Evolutionary conservation across 2,888 invertebrate species (phyloP).

Genomic region (Scaptomyza tumidula): DNA sequence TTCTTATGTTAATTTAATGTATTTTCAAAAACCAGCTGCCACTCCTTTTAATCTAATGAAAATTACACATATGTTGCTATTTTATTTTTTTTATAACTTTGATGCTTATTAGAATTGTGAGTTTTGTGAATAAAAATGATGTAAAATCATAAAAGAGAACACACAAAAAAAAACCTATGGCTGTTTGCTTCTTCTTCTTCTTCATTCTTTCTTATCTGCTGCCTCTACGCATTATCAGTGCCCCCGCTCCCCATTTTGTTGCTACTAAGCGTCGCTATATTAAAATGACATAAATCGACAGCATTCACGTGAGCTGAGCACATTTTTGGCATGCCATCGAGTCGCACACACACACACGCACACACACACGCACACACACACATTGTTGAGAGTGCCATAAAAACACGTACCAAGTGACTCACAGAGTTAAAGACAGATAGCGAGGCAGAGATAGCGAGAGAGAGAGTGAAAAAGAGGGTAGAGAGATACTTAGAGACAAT

Average conservation of each 20-base stretch:
- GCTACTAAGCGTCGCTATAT: constrained; percentile 49
- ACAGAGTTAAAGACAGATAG: constrained; percentile 2
- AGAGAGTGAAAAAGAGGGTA: background rate
- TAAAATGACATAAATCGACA: constrained; percentile 65
- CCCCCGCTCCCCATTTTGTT: background rate
- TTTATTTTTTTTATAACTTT: constrained; percentile 2
- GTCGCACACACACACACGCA: background rate
- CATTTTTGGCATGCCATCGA: constrained; percentile 53
- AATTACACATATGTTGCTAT: constrained; percentile 5
- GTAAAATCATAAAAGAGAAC: constrained; percentile 8
- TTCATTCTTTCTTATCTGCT: background rate
- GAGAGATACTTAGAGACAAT: constrained; percentile 2
- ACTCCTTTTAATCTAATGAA: constrained; percentile 1
- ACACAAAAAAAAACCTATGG: constrained; percentile 10
- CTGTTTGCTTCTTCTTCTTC: background rate
- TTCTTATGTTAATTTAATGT: background rate
- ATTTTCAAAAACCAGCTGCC: background rate
- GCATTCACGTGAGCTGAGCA: constrained; percentile 49
- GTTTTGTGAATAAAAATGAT: constrained; percentile 24
- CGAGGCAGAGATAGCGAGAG: background rate
- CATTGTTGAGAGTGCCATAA: background rate
- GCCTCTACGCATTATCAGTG: no score
- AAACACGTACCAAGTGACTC: constrained; percentile 7
- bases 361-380: background rate
- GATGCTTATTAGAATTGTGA: constrained; percentile 42